Conservation (phyloP, 2,797 vertebrate species). For the Peromyscus attwateri region DNA sequence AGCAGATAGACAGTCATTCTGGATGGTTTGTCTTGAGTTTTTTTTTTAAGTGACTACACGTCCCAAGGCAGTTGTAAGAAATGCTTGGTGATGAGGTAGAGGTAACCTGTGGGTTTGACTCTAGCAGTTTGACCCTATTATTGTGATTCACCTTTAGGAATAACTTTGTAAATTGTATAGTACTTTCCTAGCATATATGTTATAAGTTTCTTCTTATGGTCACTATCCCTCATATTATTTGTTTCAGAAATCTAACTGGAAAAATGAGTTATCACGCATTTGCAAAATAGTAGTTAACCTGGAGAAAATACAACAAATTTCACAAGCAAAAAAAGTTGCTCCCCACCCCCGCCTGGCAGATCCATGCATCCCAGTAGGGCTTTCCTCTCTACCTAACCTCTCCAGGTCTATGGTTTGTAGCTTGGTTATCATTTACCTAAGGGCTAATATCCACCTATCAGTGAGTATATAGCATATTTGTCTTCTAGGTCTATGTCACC, state of each 20-base stretch:
- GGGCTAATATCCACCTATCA: background rate
- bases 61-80: slow-evolving; percentile 21
- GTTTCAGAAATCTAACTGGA: slow-evolving; percentile 52
- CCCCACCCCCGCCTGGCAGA: background rate
- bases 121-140: slow-evolving; percentile 41
- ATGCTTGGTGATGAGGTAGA: slow-evolving; percentile 3
- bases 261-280: slow-evolving; percentile 29
- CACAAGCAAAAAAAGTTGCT: background rate
- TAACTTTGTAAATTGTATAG: slow-evolving; percentile 28
- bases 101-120: background rate
- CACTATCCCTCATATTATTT: slow-evolving; percentile 7
- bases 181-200: background rate
- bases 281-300: slow-evolving; percentile 21
- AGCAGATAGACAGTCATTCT: background rate
- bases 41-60: background rate
- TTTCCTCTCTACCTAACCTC: background rate
- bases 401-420: background rate
- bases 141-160: background rate
- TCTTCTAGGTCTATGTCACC: background rate
- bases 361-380: background rate
- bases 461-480: background rate
- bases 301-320: slow-evolving; percentile 34
- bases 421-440: background rate
- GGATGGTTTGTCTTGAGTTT: background rate
- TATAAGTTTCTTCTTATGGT: slow-evolving; percentile 11